These are phyloP conservation scores for Phenganax stokvisi DNA, from an alignment of 92 coral and sea anemone genomes.

Conservation along the genomic window DNA sequence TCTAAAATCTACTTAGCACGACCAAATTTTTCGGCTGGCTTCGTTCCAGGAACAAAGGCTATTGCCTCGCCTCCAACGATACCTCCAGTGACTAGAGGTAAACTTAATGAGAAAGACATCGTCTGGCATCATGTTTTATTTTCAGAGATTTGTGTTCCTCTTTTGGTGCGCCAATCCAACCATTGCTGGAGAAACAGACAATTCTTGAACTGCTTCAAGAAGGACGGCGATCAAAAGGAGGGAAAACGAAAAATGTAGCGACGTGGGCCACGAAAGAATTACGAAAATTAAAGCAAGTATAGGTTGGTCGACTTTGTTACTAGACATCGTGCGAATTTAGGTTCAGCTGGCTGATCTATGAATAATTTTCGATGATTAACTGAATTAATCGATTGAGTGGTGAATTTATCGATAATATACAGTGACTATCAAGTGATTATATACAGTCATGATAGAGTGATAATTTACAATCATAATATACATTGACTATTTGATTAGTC, in stretches of 20 bases:
- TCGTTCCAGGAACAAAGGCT: too few species aligned
- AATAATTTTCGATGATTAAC: neutral
- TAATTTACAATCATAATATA: too few species aligned
- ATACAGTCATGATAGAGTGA: too few species aligned
- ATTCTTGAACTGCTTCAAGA: slow-evolving; percentile 89
- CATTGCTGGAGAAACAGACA: slow-evolving; percentile 74
- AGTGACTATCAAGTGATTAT: too few species aligned
- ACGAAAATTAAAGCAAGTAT: slow-evolving; percentile 86
- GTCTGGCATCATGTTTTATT: neutral
- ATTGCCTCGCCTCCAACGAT: too few species aligned
- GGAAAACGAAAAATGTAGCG: slow-evolving; percentile 86
- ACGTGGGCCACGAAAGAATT: slow-evolving; percentile 98
- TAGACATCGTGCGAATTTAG: neutral
- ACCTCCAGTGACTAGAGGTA: too few species aligned
- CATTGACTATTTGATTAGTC: too few species aligned
- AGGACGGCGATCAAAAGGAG: slow-evolving; percentile 91
- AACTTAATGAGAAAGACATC: too few species aligned
- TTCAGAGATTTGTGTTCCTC: slow-evolving; percentile 87
- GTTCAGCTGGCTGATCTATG: neutral
- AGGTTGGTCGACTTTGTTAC: slow-evolving; percentile 43
- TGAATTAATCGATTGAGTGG: neutral
- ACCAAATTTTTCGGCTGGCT: too few species aligned
- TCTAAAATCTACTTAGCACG: too few species aligned
- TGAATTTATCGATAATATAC: neutral
- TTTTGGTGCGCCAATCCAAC: slow-evolving; percentile 79